Evolutionary conservation across 2,888 invertebrate species (phyloP).

Genomic region (Pristionchus japonicus): DNA sequence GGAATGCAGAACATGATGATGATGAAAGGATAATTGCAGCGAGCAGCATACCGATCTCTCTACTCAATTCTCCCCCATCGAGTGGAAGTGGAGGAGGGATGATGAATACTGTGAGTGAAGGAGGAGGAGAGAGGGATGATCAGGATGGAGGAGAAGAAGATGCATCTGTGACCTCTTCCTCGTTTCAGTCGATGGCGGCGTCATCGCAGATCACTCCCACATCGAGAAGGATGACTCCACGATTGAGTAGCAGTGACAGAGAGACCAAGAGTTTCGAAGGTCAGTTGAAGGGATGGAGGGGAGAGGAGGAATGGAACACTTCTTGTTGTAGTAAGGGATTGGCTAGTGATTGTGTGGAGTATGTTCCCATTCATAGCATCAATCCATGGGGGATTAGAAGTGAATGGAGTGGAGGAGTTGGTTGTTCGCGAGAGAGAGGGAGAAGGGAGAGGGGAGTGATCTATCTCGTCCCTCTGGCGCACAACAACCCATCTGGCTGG

Average conservation of each 20-base stretch:
- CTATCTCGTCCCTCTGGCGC: not conserved
- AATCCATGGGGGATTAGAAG: not conserved
- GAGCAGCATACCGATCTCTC: not conserved
- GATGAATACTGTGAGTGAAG: not conserved
- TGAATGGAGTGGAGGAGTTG: not conserved
- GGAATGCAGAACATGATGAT: not conserved
- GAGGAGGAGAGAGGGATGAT: not conserved
- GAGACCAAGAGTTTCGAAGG: slow-evolving; percentile 20
- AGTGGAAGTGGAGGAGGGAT: slow-evolving; percentile 31
- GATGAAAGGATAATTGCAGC: not conserved
- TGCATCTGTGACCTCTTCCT: not conserved
- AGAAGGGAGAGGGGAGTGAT: not conserved
- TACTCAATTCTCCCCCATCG: not conserved
- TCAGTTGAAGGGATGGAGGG: not conserved
- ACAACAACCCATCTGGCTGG: not conserved
- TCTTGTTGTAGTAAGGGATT: not conserved
- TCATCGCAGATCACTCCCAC: not conserved
- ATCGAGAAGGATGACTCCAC: not conserved
- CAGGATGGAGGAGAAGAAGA: not conserved
- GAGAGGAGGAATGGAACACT: not conserved
- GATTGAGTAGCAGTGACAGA: slow-evolving; percentile 4
- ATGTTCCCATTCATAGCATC: not conserved
- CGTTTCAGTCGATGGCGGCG: not conserved
- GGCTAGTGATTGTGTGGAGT: not conserved
- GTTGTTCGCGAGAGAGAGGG: not conserved